Percentiles rank a stretch among this genome's conserved stretches.
These are phyloP conservation scores for Halocaridina rubra DNA, from an alignment of 2,888 invertebrate genomes.

Conservation along the genomic window DNA sequence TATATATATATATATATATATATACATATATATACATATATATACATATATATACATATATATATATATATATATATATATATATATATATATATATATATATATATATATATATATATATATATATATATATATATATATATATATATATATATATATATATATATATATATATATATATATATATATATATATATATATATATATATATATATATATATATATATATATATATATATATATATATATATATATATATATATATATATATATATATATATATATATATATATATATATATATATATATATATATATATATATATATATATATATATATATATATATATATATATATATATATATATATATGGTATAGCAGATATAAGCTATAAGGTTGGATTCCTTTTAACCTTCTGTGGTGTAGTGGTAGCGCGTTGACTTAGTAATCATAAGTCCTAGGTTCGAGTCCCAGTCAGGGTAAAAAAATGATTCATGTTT, in stretches of 20 bases:
- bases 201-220: neutral
- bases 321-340: neutral
- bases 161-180: neutral
- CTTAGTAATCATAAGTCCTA: too few species aligned
- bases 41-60: neutral
- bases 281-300: neutral
- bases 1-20: neutral
- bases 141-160: neutral
- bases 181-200: neutral
- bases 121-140: neutral
- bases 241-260: neutral
- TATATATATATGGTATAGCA: neutral
- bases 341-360: neutral
- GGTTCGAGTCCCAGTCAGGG: too few species aligned
- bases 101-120: neutral
- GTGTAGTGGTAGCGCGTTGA: too few species aligned
- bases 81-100: neutral
- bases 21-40: neutral
- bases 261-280: neutral
- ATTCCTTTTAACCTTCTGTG: too few species aligned
- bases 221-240: neutral
- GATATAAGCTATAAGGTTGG: too few species aligned
- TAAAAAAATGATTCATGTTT: too few species aligned
- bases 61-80: neutral
- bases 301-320: neutral